Evolutionary conservation across 2,888 invertebrate species (phyloP), one percentile per base, ranked within the genome.

Genomic region (Cotesia congregata): DNA sequence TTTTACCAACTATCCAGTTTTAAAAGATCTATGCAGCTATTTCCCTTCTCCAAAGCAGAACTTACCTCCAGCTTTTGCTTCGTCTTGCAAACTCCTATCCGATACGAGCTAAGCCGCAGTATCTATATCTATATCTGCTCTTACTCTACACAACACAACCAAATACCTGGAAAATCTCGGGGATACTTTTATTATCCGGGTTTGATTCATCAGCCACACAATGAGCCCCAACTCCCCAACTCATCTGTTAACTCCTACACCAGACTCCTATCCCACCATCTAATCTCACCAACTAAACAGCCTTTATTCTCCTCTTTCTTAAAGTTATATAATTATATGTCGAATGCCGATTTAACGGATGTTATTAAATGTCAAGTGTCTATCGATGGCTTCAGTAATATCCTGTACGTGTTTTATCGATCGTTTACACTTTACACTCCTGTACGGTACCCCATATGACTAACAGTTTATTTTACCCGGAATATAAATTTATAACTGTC

Each of bases 11-110:
- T 30, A 67, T 72, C 67, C 67, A 74, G 30, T 74, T 67, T 77
- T 77, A 69, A 70, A 59, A 67, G 65, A 77, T 77, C 74, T 59
- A 40, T 71, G 77, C 74, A 70, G 74, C 73, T 77, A 74, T 77
- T 67, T 70, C 50, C 60, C 30, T 64, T 71, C 71, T 71, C 50
- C 40, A 73, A 20, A 50, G 50, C 50, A 6, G 64, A 69, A 73
- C 50, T 60, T 69, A 73, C 68, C 72, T 73, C 62, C 69, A 59
- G 73, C 64, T 69, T 64, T 73, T 15, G 40, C 68, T 67, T 67
- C 39, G 20, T 64, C 30, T 70, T 30, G 30, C 30, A 30, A 30
- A 30, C 30, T 30, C 30, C 30, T 30, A 30, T 30, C 30, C 30
- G 30, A 30, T 30, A 30, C 30, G 4, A 30, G 30, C 30, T 30